Evolutionary conservation across 2,113 vertebrate species (phyloP).

Genomic region (Amblyopsis rosae): DNA sequence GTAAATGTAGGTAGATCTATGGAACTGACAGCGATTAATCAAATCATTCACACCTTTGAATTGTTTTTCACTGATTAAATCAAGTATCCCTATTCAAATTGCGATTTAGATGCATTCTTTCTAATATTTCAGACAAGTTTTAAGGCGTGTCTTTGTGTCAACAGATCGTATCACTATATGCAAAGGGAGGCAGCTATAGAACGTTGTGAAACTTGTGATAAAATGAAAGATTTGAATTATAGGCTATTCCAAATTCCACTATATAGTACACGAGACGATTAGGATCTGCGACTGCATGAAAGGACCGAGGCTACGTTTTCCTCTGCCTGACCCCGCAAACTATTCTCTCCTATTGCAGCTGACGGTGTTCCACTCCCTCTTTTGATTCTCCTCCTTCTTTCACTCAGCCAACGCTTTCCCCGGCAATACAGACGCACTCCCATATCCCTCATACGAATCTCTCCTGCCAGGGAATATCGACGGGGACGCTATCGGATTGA

Average conservation of each 20-base stretch:
- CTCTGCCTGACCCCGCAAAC: conserved; percentile 2
- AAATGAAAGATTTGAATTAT: conserved; percentile 52
- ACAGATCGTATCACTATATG: conserved; percentile 38
- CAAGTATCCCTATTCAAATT: no score
- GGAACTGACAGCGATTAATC: conserved; percentile 28
- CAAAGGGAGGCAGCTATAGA: conserved; percentile 14
- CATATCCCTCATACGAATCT: conserved; percentile 26
- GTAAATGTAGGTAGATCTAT: neutral
- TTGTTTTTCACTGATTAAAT: conserved; percentile 28
- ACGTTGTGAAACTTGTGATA: conserved; percentile 40
- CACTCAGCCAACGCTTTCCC: conserved; percentile 37
- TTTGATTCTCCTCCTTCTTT: conserved; percentile 39
- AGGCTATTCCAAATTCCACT: conserved; percentile 30
- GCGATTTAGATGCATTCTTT: neutral
- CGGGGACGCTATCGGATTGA: conserved; percentile 46
- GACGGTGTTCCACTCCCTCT: conserved; percentile 65
- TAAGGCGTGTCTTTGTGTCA: conserved; percentile 18
- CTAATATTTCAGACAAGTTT: conserved; percentile 1
- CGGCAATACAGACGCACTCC: conserved; percentile 54
- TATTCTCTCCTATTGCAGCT: conserved; percentile 43
- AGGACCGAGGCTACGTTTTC: conserved; percentile 5
- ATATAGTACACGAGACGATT: neutral
- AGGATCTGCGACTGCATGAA: neutral
- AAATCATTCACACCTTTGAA: conserved; percentile 25
- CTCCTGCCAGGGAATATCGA: conserved; percentile 40